phyloP scores from a whole-genome alignment of 2,888 invertebrate species.

The Balanococcus diminutus region DNA sequence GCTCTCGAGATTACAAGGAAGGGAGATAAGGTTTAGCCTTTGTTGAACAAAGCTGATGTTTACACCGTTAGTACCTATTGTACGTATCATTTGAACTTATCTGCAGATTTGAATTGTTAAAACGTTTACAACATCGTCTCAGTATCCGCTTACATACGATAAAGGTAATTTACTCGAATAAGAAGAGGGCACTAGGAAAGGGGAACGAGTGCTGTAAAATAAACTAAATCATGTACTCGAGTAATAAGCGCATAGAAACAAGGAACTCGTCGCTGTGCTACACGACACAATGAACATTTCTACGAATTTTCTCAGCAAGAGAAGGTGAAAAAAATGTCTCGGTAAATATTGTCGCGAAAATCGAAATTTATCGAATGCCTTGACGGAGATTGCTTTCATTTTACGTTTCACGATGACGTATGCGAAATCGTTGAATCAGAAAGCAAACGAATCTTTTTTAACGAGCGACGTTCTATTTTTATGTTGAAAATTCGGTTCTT shows the following conservation, averaged over 20 bases:
- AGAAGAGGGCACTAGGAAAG: neutral
- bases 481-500: neutral
- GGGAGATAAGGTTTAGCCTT: neutral
- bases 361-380: constrained; percentile 47
- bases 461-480: neutral
- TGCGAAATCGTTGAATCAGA: constrained; percentile 29
- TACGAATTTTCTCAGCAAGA: neutral
- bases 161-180: constrained; percentile 50
- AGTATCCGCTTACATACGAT: neutral
- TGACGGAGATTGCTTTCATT: constrained; percentile 19
- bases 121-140: constrained; percentile 46
- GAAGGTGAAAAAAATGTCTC: neutral
- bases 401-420: neutral
- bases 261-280: neutral
- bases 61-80: neutral
- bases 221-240: constrained; percentile 43
- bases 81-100: neutral
- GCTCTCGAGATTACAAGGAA: neutral
- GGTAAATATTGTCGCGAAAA: constrained; percentile 50
- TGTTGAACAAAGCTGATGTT: neutral
- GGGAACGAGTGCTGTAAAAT: neutral
- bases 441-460: neutral
- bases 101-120: constrained; percentile 26
- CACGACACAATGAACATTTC: neutral
- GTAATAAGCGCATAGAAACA: constrained; percentile 16